Conservation (phyloP, 1,140 invertebrate genomes). For the Drosophila sp. region DNA sequence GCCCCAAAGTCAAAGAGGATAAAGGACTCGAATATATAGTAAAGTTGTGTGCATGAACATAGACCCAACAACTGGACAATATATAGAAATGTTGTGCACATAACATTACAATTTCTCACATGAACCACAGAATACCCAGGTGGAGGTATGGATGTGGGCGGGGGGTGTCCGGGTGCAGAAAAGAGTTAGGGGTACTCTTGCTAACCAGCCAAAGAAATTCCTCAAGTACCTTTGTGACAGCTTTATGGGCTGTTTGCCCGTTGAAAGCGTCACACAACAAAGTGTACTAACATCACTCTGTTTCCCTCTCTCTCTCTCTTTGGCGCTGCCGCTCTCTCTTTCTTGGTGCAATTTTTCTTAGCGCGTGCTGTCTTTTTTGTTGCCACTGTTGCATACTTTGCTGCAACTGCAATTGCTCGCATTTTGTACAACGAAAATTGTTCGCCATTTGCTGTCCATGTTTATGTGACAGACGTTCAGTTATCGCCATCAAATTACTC, state of each 20-base stretch:
- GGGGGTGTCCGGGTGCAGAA: not conserved
- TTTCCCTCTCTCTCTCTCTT: conserved; percentile 8
- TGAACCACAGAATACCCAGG: conserved; percentile 1
- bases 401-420: conserved; percentile 65
- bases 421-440: conserved; percentile 68
- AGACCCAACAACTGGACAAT: conserved; percentile 26
- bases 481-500: conserved; percentile 26
- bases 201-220: conserved; percentile 74
- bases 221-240: conserved; percentile 58
- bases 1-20: conserved; percentile 46
- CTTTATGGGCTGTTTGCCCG: conserved; percentile 33
- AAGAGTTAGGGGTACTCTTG: conserved; percentile 6
- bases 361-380: conserved; percentile 37
- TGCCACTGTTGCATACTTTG: conserved; percentile 59
- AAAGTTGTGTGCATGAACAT: conserved; percentile 37
- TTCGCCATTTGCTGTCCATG: conserved; percentile 54
- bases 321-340: not conserved
- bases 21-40: conserved; percentile 39
- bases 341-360: conserved; percentile 59
- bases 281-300: conserved; percentile 20
- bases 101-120: conserved; percentile 63
- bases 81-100: conserved; percentile 23
- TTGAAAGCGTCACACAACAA: conserved; percentile 27
- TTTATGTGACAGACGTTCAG: conserved; percentile 26
- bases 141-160: too few species aligned